These are phyloP conservation scores for Babylonia areolata DNA, from an alignment of 1,140 invertebrate species.

Conservation along the genomic window DNA sequence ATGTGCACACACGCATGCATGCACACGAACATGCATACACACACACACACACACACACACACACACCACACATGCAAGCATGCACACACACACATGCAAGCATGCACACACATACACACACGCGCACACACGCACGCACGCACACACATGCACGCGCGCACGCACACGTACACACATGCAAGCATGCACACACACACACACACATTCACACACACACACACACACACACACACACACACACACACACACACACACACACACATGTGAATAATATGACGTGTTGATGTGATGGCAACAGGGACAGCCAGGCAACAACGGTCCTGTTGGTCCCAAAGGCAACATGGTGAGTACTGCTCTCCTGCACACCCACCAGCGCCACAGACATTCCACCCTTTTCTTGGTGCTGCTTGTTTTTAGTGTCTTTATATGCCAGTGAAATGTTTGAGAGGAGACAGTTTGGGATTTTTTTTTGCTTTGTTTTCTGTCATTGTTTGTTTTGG, in stretches of 20 bases:
- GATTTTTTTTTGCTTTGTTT: too few species aligned
- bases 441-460: too few species aligned
- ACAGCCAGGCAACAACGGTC: constrained; percentile 65
- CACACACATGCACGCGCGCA: not conserved
- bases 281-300: constrained; percentile 49
- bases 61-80: not conserved
- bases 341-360: constrained; percentile 67
- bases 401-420: too few species aligned
- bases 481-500: too few species aligned
- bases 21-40: not conserved
- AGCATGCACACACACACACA: not conserved
- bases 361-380: too few species aligned
- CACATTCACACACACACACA: not conserved
- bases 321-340: constrained; percentile 81
- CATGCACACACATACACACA: not conserved
- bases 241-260: not conserved
- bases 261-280: not conserved
- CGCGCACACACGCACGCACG: not conserved
- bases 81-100: not conserved
- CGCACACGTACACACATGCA: not conserved
- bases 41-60: not conserved
- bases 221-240: not conserved
- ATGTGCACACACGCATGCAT: too few species aligned
- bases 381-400: too few species aligned
- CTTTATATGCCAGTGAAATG: too few species aligned